These are phyloP conservation scores for Zingel zingel DNA, from an alignment of 2,113 vertebrate genomes.

Conservation along the genomic window DNA sequence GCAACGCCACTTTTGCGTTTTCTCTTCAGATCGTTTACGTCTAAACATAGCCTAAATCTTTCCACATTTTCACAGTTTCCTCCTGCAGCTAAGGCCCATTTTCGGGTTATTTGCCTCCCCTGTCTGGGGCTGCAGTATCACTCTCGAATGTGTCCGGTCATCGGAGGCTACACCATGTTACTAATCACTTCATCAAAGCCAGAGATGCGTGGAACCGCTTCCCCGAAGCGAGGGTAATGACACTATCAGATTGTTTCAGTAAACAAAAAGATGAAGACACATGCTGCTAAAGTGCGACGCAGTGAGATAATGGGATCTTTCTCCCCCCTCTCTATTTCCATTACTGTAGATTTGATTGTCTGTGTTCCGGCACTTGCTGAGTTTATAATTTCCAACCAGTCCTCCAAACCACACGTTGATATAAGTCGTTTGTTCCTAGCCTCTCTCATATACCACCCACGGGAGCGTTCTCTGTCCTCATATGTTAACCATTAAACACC, in stretches of 20 bases:
- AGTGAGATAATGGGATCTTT: not conserved
- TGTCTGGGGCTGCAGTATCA: not conserved
- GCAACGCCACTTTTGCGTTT: too few species aligned
- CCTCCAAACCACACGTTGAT: too few species aligned
- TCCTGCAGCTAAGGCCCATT: not conserved
- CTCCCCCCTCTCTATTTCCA: not conserved
- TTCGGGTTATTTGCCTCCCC: not conserved
- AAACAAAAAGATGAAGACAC: constrained; percentile 24
- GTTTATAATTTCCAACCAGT: too few species aligned
- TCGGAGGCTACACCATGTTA: constrained; percentile 34
- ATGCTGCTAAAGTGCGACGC: constrained; percentile 6
- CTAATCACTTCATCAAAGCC: constrained; percentile 59
- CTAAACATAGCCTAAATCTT: too few species aligned
- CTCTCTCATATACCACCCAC: too few species aligned
- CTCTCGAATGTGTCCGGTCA: constrained; percentile 1
- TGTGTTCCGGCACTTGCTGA: not conserved
- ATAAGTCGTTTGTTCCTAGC: too few species aligned
- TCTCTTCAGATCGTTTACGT: too few species aligned
- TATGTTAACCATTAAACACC: too few species aligned
- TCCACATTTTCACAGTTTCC: not conserved
- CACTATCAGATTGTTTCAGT: constrained; percentile 2
- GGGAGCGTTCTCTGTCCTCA: too few species aligned
- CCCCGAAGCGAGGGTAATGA: constrained; percentile 21
- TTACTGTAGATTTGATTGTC: not conserved
- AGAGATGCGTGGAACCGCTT: constrained; percentile 17